Evolutionary conservation across 2,888 invertebrate genomes (phyloP).

Genomic region (Odiellus spinosus): DNA sequence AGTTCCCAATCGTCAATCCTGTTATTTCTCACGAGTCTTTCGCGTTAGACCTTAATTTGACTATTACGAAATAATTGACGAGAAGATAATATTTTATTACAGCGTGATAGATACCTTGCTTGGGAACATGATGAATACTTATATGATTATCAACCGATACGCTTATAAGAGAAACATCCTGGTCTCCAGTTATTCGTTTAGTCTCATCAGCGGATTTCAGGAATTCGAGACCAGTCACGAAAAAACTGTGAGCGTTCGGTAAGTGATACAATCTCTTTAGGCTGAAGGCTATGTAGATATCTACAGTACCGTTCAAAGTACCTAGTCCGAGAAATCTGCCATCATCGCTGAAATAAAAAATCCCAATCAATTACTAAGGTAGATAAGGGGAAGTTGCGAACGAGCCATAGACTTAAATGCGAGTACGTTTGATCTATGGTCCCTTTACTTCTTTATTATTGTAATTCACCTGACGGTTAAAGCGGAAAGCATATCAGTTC

Average conservation of each 20-base stretch:
- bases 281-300: conserved; percentile 78
- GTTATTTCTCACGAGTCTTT: no score
- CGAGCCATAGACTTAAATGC: no score
- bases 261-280: conserved; percentile 70
- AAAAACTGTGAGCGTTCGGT: conserved; percentile 77
- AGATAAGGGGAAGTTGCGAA: no score
- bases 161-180: conserved; percentile 72
- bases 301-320: conserved; percentile 82
- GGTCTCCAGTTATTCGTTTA: conserved; percentile 31
- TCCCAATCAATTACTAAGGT: no score
- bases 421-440: no score
- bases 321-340: conserved; percentile 83
- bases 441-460: no score
- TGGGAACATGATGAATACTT: conserved; percentile 66
- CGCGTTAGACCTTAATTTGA: no score
- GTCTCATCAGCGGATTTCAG: conserved; percentile 40
- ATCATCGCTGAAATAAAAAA: conserved; percentile 47
- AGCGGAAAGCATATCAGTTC: conserved; percentile 58
- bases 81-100: no score
- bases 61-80: no score
- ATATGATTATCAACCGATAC: conserved; percentile 91
- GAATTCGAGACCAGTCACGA: conserved; percentile 91
- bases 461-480: conserved; percentile 47
- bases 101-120: no score
- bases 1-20: no score